These are phyloP conservation scores for Xestoiulus laeticollis DNA, from an alignment of 2,888 invertebrate genomes.

Conservation along the genomic window DNA sequence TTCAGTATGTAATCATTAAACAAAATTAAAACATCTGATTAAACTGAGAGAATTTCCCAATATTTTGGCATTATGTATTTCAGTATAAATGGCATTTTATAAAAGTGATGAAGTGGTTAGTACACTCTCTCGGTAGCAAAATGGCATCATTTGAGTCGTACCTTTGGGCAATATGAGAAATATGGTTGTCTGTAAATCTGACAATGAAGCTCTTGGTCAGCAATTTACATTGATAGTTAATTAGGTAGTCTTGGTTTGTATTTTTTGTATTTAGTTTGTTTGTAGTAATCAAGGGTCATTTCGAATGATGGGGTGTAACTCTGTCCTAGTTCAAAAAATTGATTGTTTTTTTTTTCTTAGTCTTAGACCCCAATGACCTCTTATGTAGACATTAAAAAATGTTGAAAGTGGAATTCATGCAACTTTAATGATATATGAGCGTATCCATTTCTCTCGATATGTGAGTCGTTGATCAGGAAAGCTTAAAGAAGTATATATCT, in stretches of 20 bases:
- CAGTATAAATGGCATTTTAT: neutral
- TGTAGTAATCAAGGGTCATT: neutral
- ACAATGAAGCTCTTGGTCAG: neutral
- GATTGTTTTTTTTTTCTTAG: neutral
- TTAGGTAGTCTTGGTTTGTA: neutral
- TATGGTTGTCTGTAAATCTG: neutral
- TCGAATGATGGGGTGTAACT: neutral
- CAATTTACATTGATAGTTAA: neutral
- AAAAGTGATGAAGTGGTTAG: neutral
- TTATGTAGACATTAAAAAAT: neutral
- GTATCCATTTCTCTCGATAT: conserved; percentile 30
- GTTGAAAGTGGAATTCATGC: conserved; percentile 3
- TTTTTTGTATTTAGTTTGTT: conserved; percentile 33
- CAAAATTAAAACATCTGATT: too few relatives aligned
- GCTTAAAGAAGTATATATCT: conserved; percentile 8
- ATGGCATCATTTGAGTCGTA: neutral
- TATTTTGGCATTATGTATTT: too few relatives aligned
- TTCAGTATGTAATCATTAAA: too few relatives aligned
- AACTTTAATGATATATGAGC: conserved; percentile 1
- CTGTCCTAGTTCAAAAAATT: conserved; percentile 38
- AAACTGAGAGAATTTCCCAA: too few relatives aligned
- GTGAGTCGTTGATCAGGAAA: conserved; percentile 24
- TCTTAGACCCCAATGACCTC: neutral
- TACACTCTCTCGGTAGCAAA: neutral
- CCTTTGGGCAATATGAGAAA: neutral